A percentile compares a stretch with the other conserved stretches of the same genome.
Evolutionary conservation across 2,888 invertebrate species (phyloP).

Genomic region (Oscheius myriophilus): DNA sequence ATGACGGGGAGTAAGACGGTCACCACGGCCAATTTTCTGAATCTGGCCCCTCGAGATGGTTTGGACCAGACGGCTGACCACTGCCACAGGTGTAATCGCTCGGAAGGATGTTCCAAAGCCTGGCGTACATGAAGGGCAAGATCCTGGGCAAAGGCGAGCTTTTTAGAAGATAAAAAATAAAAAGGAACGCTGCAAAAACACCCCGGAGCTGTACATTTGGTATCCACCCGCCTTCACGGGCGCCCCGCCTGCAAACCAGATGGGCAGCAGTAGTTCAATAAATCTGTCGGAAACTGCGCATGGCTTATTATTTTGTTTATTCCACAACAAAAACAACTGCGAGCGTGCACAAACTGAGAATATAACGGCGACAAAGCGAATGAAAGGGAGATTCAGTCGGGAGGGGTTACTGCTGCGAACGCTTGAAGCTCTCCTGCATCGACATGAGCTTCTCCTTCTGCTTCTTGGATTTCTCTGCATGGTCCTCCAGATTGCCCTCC

Average conservation of each 20-base stretch:
- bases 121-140: background rate
- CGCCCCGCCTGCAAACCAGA: background rate
- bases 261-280: no score
- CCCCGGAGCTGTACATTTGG: no score
- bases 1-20: background rate
- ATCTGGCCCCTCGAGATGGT: constrained; percentile 21
- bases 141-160: background rate
- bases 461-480: constrained; percentile 37
- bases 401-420: background rate
- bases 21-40: background rate
- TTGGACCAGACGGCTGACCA: constrained; percentile 12
- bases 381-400: background rate
- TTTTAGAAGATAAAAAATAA: no score
- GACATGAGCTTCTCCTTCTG: constrained; percentile 53
- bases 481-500: constrained; percentile 50
- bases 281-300: no score
- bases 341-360: background rate
- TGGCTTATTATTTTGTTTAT: no score
- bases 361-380: background rate
- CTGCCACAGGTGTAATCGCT: constrained; percentile 9
- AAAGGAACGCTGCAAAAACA: no score
- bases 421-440: constrained; percentile 41
- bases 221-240: constrained; percentile 4
- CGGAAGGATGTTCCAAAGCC: constrained; percentile 12
- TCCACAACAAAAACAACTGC: no score